phyloP scores from a whole-genome alignment of 2,888 invertebrate genomes.

The Trypoxylon attenuatum region DNA sequence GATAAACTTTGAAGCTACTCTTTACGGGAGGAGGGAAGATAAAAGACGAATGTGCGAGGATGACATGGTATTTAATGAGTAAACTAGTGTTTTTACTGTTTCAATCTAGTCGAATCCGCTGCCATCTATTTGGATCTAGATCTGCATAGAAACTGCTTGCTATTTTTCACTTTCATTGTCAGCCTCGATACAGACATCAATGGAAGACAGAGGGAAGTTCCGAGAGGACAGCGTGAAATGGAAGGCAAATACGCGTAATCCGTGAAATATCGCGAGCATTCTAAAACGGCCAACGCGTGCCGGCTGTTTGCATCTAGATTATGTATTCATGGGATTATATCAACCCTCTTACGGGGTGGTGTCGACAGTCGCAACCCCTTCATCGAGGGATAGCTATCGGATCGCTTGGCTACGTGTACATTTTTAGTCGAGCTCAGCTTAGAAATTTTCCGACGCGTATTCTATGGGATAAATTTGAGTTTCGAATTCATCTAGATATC shows the following conservation, averaged over 20 bases:
- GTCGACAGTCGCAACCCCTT: conserved; percentile 43
- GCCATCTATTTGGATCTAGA: too few relatives aligned
- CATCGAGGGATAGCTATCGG: conserved; percentile 24
- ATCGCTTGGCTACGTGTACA: too few relatives aligned
- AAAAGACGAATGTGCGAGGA: too few relatives aligned
- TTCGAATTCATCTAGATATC: neutral
- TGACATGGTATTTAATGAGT: too few relatives aligned
- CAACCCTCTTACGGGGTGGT: conserved; percentile 29
- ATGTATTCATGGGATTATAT: conserved; percentile 71
- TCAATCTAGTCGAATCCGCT: too few relatives aligned
- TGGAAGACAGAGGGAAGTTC: neutral
- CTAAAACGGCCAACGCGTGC: conserved; percentile 68
- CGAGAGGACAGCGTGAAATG: conserved; percentile 58
- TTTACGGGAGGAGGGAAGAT: too few relatives aligned
- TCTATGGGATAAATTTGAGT: neutral
- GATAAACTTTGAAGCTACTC: too few relatives aligned
- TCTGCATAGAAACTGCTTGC: too few relatives aligned
- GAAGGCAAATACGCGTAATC: conserved; percentile 65
- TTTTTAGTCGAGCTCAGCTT: neutral
- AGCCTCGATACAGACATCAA: neutral
- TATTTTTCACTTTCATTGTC: neutral
- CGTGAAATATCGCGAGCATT: conserved; percentile 72
- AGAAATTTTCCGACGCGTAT: neutral
- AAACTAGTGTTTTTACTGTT: too few relatives aligned
- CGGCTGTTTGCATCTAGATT: conserved; percentile 72